A percentile compares a stretch with the other conserved stretches of the same genome.
Evolutionary conservation across 1,140 invertebrate genomes (phyloP).

Genomic region (Penaeus japonicus): DNA sequence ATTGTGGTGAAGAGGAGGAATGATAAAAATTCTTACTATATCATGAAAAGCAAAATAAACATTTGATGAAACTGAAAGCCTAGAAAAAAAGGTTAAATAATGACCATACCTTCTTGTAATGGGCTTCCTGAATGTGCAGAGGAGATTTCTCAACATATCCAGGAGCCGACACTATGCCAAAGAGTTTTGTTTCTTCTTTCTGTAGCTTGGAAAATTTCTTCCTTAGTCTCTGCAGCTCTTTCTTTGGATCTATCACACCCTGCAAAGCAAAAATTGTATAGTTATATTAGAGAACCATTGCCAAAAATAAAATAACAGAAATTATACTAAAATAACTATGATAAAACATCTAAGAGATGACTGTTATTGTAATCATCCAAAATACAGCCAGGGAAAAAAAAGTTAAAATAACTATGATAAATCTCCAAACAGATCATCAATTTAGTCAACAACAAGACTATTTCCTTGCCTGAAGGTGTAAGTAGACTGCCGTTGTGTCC

Average conservation of each 20-base stretch:
- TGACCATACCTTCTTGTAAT: not conserved
- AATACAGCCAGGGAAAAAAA: not conserved
- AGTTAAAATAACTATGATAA: not conserved
- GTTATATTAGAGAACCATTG: too few relatives aligned
- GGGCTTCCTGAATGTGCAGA: conserved; percentile 11
- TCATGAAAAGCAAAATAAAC: too few relatives aligned
- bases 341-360: too few relatives aligned
- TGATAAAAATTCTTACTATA: too few relatives aligned
- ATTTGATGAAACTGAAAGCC: too few relatives aligned
- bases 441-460: not conserved
- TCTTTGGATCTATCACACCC: conserved; percentile 26
- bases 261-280: not conserved
- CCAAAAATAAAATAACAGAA: too few relatives aligned
- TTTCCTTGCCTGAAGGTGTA: conserved; percentile 22
- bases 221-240: conserved; percentile 6
- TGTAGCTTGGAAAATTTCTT: conserved; percentile 20
- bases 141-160: conserved; percentile 6
- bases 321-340: too few relatives aligned
- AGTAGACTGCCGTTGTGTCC: conserved; percentile 10
- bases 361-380: not conserved
- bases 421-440: not conserved
- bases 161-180: not conserved
- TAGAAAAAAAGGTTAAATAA: not conserved
- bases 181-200: conserved; percentile 17
- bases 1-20: too few relatives aligned